A percentile compares a stretch with the other conserved stretches of the same genome.
Conservation (phyloP, 30 jellyfish, hydroid and myxozoan species). For the Hydractinia symbiolongicarpus region DNA sequence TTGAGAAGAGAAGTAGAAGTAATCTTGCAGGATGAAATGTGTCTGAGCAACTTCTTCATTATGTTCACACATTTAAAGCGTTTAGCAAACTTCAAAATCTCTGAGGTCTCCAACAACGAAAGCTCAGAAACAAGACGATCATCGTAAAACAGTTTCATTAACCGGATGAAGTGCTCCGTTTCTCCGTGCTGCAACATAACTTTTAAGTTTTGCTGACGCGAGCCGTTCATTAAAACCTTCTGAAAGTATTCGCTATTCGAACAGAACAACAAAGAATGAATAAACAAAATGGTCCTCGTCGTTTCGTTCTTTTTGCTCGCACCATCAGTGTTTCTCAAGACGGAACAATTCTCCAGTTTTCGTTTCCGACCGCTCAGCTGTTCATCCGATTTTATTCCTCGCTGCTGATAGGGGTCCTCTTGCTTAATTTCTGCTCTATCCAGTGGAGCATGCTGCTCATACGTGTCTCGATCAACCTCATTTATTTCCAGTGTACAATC, state of each 20-base stretch:
- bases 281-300: slow-evolving; percentile 17
- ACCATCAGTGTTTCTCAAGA: neutral
- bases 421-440: neutral
- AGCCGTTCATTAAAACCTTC: slow-evolving; percentile 19
- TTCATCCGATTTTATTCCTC: slow-evolving; percentile 2
- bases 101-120: slow-evolving; percentile 6
- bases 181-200: slow-evolving; percentile 10
- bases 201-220: slow-evolving; percentile 14
- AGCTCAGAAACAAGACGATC: neutral
- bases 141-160: slow-evolving; percentile 30
- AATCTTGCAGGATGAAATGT: slow-evolving; percentile 23
- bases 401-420: neutral
- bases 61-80: slow-evolving; percentile 15
- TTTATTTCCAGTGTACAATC: slow-evolving; percentile 29
- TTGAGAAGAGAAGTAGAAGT: slow-evolving; percentile 2
- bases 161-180: slow-evolving; percentile 7
- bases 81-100: slow-evolving; percentile 15
- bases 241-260: slow-evolving; percentile 42
- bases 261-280: slow-evolving; percentile 33
- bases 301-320: neutral
- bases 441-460: neutral
- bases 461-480: neutral
- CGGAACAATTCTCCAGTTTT: slow-evolving; percentile 22
- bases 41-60: slow-evolving; percentile 9
- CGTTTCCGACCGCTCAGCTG: neutral